These are phyloP conservation scores for Drosophila arawakana DNA, from an alignment of 1,140 invertebrate species.

Conservation along the genomic window DNA sequence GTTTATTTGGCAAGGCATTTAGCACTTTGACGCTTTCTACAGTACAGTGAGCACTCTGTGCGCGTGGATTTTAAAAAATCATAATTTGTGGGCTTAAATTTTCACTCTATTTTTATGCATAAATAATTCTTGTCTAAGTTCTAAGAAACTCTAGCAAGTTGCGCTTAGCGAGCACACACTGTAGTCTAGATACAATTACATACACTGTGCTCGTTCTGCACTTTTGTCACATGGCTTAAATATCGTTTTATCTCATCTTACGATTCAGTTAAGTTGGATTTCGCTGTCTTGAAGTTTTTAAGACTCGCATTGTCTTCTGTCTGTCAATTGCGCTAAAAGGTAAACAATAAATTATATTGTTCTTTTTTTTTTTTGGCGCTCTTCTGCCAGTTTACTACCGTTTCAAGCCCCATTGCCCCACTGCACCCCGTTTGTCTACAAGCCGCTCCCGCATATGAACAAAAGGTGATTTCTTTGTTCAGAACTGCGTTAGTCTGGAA, in stretches of 20 bases:
- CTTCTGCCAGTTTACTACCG: not conserved
- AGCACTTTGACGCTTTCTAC: constrained; percentile 62
- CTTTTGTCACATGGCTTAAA: constrained; percentile 38
- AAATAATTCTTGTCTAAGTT: too few relatives aligned
- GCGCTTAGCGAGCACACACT: not conserved
- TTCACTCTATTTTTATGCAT: too few relatives aligned
- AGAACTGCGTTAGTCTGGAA: constrained; percentile 31
- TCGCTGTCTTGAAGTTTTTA: constrained; percentile 12
- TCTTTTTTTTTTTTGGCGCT: constrained; percentile 32
- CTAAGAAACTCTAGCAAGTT: not conserved
- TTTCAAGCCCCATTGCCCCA: not conserved
- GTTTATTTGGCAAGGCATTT: constrained; percentile 16
- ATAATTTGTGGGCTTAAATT: too few relatives aligned
- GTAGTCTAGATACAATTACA: constrained; percentile 28
- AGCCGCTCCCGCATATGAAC: not conserved
- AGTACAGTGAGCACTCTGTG: constrained; percentile 35
- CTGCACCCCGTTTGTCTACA: not conserved
- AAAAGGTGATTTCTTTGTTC: constrained; percentile 48
- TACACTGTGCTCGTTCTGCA: constrained; percentile 15
- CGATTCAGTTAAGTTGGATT: not conserved
- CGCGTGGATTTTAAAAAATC: too few relatives aligned
- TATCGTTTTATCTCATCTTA: constrained; percentile 35
- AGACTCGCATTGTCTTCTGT: constrained; percentile 11
- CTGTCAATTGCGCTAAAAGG: constrained; percentile 37
- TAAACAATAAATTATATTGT: constrained; percentile 76